Base-by-base conservation (phyloP, 2,797 vertebrate genomes). In the Thunnus albacares region DNA sequence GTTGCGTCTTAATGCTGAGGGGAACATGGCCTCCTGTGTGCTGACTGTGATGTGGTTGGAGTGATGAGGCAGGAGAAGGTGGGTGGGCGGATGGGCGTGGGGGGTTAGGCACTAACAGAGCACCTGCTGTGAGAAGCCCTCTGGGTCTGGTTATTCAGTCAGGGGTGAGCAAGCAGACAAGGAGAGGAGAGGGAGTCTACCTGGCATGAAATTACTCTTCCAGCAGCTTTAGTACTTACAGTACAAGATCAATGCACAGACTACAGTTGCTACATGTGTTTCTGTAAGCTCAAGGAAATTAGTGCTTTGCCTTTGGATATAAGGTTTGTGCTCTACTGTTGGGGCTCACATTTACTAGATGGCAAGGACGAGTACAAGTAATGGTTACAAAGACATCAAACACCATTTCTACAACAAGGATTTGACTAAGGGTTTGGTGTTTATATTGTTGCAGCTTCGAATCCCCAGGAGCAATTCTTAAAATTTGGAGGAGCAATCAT, bases 1-100 rank as follows among this genome's bases (percentile, higher is more conserved):
- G 89, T 84, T 90, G 93, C 86, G 85, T 89, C 89, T 82, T 90
- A 88, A 91, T 87, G 88, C 89, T 82, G 81, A 89, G 81, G 86
- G 72, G 76, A 87, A 83, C 81, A 57, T 14, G 74, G 84, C 85
- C 84, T 86, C 90, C 81, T 74, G 84, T 74, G 77, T 53, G 80
- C 80, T 77, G 67, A n/a, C 71, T 71, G 77, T 77, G 83, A 85
- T 82, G 81, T 71, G 59, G 67, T 78, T 61, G 79, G 74, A 63
- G 87, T 63, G 89, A 79, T 81, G 83, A 75, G 79, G 63, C 72
- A 38, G 53, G 73, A 73, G 51, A 18, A 67, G 72, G 80, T 22
- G 77, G 69, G 81, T 47, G 64, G 62, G 83, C 22, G 43, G 28
- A 20, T 20, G 35, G 53, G 72, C 1, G 56, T 61, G 75, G 35